phyloP scores from a whole-genome alignment of 2,888 invertebrate genomes.

The Nectonema munidae region DNA sequence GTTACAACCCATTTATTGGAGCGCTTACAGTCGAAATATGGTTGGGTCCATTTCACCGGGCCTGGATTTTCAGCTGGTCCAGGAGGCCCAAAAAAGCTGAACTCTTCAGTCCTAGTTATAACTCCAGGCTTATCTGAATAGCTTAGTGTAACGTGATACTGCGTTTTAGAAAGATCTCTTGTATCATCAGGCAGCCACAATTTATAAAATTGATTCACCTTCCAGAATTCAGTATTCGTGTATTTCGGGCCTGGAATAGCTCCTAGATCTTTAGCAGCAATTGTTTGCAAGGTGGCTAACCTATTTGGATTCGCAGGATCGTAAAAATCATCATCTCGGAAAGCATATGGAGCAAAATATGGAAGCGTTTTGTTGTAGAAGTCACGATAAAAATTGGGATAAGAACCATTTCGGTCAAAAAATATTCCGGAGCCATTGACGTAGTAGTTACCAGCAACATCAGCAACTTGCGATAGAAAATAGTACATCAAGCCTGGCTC shows the following conservation, averaged over 20 bases:
- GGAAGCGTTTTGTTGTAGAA: constrained; percentile 83
- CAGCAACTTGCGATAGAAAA: constrained; percentile 65
- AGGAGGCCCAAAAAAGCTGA: constrained; percentile 14
- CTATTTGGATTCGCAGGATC: constrained; percentile 75
- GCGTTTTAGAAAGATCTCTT: constrained; percentile 57
- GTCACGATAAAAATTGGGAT: constrained; percentile 63
- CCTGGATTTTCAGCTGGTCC: constrained; percentile 50
- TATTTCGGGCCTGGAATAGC: constrained; percentile 54
- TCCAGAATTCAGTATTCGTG: constrained; percentile 52
- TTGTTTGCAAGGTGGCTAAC: constrained; percentile 70
- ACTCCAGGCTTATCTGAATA: constrained; percentile 22
- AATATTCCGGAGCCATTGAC: constrained; percentile 70
- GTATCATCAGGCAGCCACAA: constrained; percentile 61
- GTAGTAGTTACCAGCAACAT: constrained; percentile 59
- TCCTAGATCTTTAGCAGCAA: constrained; percentile 49
- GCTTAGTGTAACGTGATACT: constrained; percentile 28
- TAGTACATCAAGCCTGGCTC: constrained; percentile 96
- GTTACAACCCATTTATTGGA: constrained; percentile 79
- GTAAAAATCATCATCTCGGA: constrained; percentile 55
- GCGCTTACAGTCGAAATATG: constrained; percentile 76
- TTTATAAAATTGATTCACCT: constrained; percentile 62
- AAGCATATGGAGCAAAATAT: constrained; percentile 59
- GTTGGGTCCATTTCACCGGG: constrained; percentile 64
- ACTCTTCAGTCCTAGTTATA: constrained; percentile 18
- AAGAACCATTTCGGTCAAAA: constrained; percentile 66